Evolutionary conservation across 92 coral and sea anemone species (phyloP).

Genomic region (Phenganax subtilis): DNA sequence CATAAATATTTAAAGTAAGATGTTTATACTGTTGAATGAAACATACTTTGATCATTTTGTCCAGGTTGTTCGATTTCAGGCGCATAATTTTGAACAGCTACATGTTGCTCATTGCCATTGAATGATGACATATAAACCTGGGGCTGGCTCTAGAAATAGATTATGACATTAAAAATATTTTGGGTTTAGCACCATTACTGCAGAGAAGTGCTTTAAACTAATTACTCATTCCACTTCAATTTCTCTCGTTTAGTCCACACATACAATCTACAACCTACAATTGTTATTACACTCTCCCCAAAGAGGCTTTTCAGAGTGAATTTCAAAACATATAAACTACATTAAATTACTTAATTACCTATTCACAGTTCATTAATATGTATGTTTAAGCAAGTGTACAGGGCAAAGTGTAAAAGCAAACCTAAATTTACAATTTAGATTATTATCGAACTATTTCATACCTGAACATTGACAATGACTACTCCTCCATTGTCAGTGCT

Average conservation of each 20-base stretch:
- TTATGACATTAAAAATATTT: not conserved
- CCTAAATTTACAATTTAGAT: not conserved
- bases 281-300: too few species aligned
- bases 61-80: not conserved
- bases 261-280: too few species aligned
- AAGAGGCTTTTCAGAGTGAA: too few species aligned
- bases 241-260: too few species aligned
- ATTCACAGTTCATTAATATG: not conserved
- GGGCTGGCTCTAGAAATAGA: constrained; percentile 13
- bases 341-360: too few species aligned
- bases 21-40: not conserved
- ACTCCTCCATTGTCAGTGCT: constrained; percentile 58
- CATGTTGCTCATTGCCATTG: constrained; percentile 1
- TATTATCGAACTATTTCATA: constrained; percentile 1
- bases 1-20: not conserved
- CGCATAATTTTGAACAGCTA: constrained; percentile 9
- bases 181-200: too few species aligned
- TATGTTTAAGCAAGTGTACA: not conserved
- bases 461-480: constrained; percentile 65
- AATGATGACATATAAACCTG: constrained; percentile 3
- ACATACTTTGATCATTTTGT: constrained; percentile 17
- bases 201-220: too few species aligned
- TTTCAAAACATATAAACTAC: too few species aligned
- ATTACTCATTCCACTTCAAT: too few species aligned
- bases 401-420: not conserved